phyloP scores from a whole-genome alignment of 1,140 invertebrate genomes.

The Panagrolaimus sp. region DNA sequence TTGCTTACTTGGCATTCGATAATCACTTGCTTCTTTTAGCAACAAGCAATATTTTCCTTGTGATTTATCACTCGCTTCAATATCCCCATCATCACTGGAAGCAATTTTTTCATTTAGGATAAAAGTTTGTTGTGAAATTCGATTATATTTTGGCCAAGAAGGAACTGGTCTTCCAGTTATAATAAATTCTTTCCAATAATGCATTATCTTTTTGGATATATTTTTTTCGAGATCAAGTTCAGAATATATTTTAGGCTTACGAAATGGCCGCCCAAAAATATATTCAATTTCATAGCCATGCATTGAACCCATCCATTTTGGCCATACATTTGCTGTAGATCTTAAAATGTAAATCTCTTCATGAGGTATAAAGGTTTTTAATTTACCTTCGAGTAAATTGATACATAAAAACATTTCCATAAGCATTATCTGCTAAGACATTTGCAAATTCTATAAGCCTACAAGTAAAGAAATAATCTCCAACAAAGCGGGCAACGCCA shows the following conservation, averaged over 20 bases:
- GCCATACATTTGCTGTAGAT: slow-evolving; percentile 72
- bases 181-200: slow-evolving; percentile 84
- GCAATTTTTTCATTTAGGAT: slow-evolving; percentile 8
- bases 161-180: background rate
- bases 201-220: slow-evolving; percentile 79
- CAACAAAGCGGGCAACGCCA: slow-evolving; percentile 66
- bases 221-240: slow-evolving; percentile 76
- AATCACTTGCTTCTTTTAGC: slow-evolving; percentile 1
- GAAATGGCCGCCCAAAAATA: slow-evolving; percentile 83
- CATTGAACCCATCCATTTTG: slow-evolving; percentile 87
- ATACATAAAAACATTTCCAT: slow-evolving; percentile 83
- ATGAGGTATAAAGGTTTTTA: slow-evolving; percentile 12
- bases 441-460: slow-evolving; percentile 81
- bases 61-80: background rate
- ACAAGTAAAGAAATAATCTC: slow-evolving; percentile 92
- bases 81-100: background rate
- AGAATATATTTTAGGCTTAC: slow-evolving; percentile 72
- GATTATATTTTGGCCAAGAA: background rate
- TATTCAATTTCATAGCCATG: slow-evolving; percentile 91
- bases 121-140: slow-evolving; percentile 3
- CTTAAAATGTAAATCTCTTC: slow-evolving; percentile 61
- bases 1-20: slow-evolving; percentile 5
- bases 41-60: background rate
- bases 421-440: slow-evolving; percentile 76
- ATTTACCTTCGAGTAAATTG: slow-evolving; percentile 78